Percentiles rank a stretch among this genome's conserved stretches.
Evolutionary conservation across 2,797 vertebrate species (phyloP).

Genomic region (Lepus oiostolus): DNA sequence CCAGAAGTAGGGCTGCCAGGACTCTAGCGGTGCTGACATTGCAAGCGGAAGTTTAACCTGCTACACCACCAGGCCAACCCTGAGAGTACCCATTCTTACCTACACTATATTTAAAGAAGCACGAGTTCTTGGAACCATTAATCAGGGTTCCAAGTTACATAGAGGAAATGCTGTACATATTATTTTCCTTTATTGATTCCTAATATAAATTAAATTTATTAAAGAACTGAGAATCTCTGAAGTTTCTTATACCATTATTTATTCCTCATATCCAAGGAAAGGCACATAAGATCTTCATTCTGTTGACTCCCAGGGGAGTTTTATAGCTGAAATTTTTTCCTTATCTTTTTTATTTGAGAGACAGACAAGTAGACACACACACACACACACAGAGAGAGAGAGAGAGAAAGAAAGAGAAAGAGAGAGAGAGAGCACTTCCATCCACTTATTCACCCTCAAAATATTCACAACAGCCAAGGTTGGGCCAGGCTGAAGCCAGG

Average conservation of each 20-base stretch:
- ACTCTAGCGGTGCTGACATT: no score
- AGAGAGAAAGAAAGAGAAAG: no score
- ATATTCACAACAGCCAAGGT: no score
- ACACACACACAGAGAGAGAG: no score
- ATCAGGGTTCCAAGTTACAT: background rate
- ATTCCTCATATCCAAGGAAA: background rate
- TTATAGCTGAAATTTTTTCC: background rate
- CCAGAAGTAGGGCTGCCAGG: no score
- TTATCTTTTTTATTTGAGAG: background rate
- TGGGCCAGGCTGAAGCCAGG: no score
- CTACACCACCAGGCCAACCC: no score
- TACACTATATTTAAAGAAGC: background rate
- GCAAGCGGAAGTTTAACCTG: no score
- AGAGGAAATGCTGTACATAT: background rate
- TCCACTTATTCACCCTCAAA: no score
- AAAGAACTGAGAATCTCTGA: background rate
- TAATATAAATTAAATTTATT: background rate
- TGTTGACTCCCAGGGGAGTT: background rate
- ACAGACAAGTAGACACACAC: no score
- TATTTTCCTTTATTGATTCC: slow-evolving; percentile 2
- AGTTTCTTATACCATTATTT: slow-evolving; percentile 12
- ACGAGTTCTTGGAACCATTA: background rate
- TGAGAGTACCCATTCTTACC: background rate
- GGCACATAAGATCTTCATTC: background rate
- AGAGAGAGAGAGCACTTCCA: no score